These are phyloP conservation scores for Pseudochromis fuscus DNA, from an alignment of 2,797 vertebrate species.

Conservation along the genomic window DNA sequence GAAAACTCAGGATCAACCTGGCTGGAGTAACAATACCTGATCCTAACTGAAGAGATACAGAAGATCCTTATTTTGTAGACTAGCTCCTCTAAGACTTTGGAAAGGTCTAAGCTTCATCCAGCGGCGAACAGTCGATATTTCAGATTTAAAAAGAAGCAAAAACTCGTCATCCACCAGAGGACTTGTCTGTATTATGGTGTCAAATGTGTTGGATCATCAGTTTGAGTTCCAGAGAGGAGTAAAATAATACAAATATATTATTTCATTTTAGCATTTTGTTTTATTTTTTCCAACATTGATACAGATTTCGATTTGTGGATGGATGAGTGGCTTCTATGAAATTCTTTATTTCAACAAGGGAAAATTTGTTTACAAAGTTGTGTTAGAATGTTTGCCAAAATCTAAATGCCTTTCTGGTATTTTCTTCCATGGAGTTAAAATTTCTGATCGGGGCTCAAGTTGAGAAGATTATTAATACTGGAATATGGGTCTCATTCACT, in stretches of 20 bases:
- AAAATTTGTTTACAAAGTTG: constrained; percentile 92
- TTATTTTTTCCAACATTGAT: constrained; percentile 52
- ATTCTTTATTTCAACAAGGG: constrained; percentile 88
- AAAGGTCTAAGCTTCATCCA: constrained; percentile 81
- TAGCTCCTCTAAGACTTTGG: constrained; percentile 72
- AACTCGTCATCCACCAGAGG: constrained; percentile 82
- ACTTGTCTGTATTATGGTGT: constrained; percentile 85
- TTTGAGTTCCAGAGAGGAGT: constrained; percentile 76
- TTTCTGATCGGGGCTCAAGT: constrained; percentile 77
- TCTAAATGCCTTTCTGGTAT: constrained; percentile 79
- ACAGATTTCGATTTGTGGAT: constrained; percentile 81
- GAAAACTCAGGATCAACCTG: constrained; percentile 88
- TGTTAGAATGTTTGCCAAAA: constrained; percentile 89
- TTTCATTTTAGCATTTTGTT: constrained; percentile 78
- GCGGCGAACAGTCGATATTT: constrained; percentile 53
- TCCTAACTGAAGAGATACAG: constrained; percentile 69
- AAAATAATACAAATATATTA: constrained; percentile 81
- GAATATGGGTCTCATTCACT: constrained; percentile 27
- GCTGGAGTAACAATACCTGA: constrained; percentile 80
- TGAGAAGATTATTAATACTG: constrained; percentile 33
- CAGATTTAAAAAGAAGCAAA: constrained; percentile 67
- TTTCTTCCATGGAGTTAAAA: constrained; percentile 81
- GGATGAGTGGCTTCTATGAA: constrained; percentile 77
- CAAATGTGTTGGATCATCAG: constrained; percentile 80
- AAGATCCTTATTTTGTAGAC: constrained; percentile 73